Evolutionary conservation across 2,113 vertebrate species (phyloP), one percentile per base, ranked within the genome.

Genomic region (Lontra canadensis): DNA sequence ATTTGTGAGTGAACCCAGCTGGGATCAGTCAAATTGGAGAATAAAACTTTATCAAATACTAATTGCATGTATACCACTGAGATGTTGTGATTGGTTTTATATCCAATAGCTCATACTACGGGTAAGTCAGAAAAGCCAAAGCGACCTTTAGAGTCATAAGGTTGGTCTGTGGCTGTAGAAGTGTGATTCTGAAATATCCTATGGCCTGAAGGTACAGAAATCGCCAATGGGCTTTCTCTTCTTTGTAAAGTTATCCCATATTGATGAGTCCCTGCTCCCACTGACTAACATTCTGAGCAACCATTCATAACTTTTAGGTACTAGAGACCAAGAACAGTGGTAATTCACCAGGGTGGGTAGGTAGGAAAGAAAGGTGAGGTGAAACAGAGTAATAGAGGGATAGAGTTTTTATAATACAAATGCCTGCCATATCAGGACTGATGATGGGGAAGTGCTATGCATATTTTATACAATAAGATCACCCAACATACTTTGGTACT

Each of bases 401-500:
- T 14, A 42, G 63, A 65, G 12, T 21, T 63, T 67, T 81, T 47
- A 23, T 95, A 86, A 78, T 34, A 76, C 6, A 36, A 44, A 82
- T 39, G 44, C 4, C 26, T 85, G 63, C 49, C 49, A 18, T 59
- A 25, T 31, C 26, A 90, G 36, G 49, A 67, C 61, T 94, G 23
- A 34, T 79, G 39, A 14, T 74, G 49, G 44, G n/a, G 14, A 79
- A 79, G 23, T 78, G 57, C 57, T 73, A 71, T 52, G 21, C 21
- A 34, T 80, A 89, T 89, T 86, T 89, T 85, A 25, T 78, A 61
- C 93, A 67, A 92, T 65, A 49, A 96, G 85, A 89, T 71, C 42
- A 76, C 11, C 15, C 44, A 90, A 81, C 25, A 85, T 81, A 65
- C 11, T 36, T 36, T 91, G n/a, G 36, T 44, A 79, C 39, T 90